Evolutionary conservation across 53 echinoderm and acorn worm genomes (phyloP), one percentile per base, ranked within the genome.

Genomic region (Hippasteria phrygiana): DNA sequence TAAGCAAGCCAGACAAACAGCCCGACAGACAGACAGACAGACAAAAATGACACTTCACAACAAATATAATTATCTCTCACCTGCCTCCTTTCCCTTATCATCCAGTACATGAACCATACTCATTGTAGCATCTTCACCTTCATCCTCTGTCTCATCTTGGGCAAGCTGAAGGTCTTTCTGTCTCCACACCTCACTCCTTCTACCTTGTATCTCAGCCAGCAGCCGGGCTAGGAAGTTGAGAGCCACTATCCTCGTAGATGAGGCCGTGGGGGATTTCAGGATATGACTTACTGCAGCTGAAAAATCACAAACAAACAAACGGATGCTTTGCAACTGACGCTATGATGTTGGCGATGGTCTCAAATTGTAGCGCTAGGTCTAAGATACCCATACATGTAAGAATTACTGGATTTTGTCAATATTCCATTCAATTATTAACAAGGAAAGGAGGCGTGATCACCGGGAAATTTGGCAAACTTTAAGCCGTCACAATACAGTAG

Each of bases 211-310:
- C 80, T 78, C 43, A 8, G 56, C 51, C 31, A 94, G 79, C 29
- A 94, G 39, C 26, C 53, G 50, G 33, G 92, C 79, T 46, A 94
- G 80, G 53, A 92, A 92, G 66, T 77, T 87, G 41, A 94, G 89
- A 31, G 94, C 80, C 35, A 88, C 71, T 73, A 53, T 73, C 39
- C 92, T 74, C 17, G 92, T 87, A 13, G 92, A 80, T 48, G 89
- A 89, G 29, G 89, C 86, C 28, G 87, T 64, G 20, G 94, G 89
- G 31, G 77, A 71, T 36, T 91, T 89, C 47, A 94, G 22, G 4
- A 90, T 69, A 20, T 78, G 87, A 13, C 74, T 78, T 34, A 92
- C 53, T 35, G 89, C 78, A 20, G 22, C 94, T 94, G 64, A 11
- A 83, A 47, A 75, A 47, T 9, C 26, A 72, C 24, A 40, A 42